These are phyloP conservation scores for Choristoneura rosaceana DNA, from an alignment of 2,888 invertebrate species.

Conservation along the genomic window DNA sequence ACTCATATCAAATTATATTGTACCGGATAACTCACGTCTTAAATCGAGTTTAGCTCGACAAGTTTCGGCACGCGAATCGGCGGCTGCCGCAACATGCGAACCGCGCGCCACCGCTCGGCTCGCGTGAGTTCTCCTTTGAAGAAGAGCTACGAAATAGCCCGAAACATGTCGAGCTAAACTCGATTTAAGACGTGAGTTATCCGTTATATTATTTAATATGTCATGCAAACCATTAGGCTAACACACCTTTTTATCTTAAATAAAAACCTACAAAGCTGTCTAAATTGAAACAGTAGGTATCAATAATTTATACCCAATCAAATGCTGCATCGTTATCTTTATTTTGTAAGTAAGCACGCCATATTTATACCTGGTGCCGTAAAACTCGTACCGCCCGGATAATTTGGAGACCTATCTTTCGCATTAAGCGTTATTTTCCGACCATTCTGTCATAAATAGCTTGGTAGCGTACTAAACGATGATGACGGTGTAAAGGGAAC, in stretches of 20 bases:
- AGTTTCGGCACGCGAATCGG: no score
- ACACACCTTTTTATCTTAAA: background rate
- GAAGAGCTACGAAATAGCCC: no score
- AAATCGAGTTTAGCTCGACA: no score
- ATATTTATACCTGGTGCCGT: conserved; percentile 13
- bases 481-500: conserved; percentile 38
- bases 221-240: no score
- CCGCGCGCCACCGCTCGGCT: no score
- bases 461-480: conserved; percentile 35
- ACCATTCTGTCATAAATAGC: conserved; percentile 44
- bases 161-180: no score
- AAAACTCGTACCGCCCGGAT: conserved; percentile 32
- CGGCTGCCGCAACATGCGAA: no score
- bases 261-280: background rate
- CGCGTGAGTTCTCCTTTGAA: no score
- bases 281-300: conserved; percentile 4
- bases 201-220: no score
- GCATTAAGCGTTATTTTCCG: conserved; percentile 45
- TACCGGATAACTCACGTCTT: no score
- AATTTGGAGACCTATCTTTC: conserved; percentile 46
- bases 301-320: background rate
- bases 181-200: no score
- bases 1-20: no score
- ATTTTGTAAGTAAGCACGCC: conserved; percentile 4
- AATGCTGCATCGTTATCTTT: conserved; percentile 8